These are phyloP conservation scores for Sebastes reedi DNA, from an alignment of 2,797 vertebrate species.

Conservation along the genomic window DNA sequence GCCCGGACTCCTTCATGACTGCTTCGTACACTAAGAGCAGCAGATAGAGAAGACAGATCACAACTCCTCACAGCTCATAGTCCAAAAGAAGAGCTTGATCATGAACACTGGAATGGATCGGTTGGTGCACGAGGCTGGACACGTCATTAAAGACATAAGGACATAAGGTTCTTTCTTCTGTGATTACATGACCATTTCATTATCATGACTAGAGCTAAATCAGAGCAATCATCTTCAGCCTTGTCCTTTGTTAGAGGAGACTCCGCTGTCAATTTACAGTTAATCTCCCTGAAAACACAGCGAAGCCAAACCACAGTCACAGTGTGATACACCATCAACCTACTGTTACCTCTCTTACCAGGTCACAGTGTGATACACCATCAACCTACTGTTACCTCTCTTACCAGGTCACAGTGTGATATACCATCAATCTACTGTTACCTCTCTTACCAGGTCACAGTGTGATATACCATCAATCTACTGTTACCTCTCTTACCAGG, in stretches of 20 bases:
- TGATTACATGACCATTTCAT: neutral
- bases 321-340: too few species aligned
- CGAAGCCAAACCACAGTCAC: neutral
- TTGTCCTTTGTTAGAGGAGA: neutral
- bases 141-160: too few species aligned
- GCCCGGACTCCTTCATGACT: slow-evolving; percentile 82
- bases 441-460: too few species aligned
- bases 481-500: too few species aligned
- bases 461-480: too few species aligned
- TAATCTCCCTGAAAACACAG: neutral
- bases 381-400: too few species aligned
- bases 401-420: too few species aligned
- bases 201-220: neutral
- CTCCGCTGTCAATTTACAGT: neutral
- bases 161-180: neutral
- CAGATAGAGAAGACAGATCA: neutral
- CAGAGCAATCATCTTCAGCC: neutral
- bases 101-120: neutral
- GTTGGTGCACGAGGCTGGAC: too few species aligned
- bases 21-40: slow-evolving; percentile 83
- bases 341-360: too few species aligned
- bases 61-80: neutral
- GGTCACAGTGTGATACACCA: too few species aligned
- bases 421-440: too few species aligned
- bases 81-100: neutral